These are phyloP conservation scores for Morelia viridis DNA, from an alignment of 2,797 vertebrate genomes.

Conservation along the genomic window DNA sequence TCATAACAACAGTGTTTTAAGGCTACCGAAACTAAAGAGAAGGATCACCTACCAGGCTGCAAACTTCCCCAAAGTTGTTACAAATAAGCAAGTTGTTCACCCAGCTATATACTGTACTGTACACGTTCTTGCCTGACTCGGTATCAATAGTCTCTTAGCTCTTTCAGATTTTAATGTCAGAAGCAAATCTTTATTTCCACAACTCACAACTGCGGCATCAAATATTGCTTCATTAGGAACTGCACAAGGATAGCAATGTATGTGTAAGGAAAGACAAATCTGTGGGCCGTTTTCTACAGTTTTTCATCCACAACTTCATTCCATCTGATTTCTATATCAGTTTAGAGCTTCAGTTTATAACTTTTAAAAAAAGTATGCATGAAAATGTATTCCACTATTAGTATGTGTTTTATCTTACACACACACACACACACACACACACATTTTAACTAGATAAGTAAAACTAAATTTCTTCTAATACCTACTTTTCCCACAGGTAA, in stretches of 20 bases:
- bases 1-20: background rate
- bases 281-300: background rate
- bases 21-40: background rate
- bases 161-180: background rate
- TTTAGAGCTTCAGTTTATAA: background rate
- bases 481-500: no score
- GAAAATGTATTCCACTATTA: background rate
- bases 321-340: background rate
- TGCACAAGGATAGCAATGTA: background rate
- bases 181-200: background rate
- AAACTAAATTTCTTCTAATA: background rate
- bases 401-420: background rate
- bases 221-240: background rate
- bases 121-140: background rate
- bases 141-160: background rate
- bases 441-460: background rate
- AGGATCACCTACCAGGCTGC: background rate
- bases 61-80: background rate
- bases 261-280: background rate
- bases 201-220: background rate
- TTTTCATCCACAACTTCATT: background rate
- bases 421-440: no score
- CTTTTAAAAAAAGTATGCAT: background rate
- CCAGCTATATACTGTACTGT: background rate
- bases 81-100: background rate